These are phyloP conservation scores for Lamellibrachia columna DNA, from an alignment of 2,888 invertebrate genomes.

Conservation along the genomic window DNA sequence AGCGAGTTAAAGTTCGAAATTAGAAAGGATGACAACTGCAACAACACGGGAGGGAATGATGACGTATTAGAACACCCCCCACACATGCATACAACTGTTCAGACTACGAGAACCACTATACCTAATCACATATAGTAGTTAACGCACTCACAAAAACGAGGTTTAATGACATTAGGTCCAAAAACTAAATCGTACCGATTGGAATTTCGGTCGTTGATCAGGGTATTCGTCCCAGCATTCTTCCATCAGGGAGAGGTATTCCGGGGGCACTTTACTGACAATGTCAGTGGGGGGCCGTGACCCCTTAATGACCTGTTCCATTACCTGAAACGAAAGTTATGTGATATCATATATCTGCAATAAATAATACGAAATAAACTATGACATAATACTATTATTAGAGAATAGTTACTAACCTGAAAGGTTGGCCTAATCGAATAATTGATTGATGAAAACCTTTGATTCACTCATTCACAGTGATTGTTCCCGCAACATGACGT, in stretches of 20 bases:
- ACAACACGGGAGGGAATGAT: no score
- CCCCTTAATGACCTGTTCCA: conserved; percentile 16
- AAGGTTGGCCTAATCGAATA: no score
- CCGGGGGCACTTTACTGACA: conserved; percentile 5
- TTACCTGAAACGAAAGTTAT: conserved; percentile 13
- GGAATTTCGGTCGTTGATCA: not conserved
- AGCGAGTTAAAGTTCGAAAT: not conserved
- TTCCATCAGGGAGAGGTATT: conserved; percentile 17
- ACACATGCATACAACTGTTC: not conserved
- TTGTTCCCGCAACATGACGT: not conserved
- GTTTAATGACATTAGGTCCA: not conserved
- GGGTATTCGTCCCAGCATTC: conserved; percentile 18
- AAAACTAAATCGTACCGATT: conserved; percentile 7
- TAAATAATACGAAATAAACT: not conserved
- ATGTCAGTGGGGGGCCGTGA: not conserved
- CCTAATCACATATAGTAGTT: not conserved
- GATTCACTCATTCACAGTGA: not conserved
- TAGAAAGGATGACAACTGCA: not conserved
- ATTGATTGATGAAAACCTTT: no score
- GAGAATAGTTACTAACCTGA: no score
- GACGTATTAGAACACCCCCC: no score
- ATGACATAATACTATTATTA: no score
- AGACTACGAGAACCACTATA: not conserved
- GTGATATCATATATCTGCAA: not conserved
- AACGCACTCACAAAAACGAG: not conserved